Conservation (phyloP, 2,797 vertebrate species). For the Prunella strophiata region DNA sequence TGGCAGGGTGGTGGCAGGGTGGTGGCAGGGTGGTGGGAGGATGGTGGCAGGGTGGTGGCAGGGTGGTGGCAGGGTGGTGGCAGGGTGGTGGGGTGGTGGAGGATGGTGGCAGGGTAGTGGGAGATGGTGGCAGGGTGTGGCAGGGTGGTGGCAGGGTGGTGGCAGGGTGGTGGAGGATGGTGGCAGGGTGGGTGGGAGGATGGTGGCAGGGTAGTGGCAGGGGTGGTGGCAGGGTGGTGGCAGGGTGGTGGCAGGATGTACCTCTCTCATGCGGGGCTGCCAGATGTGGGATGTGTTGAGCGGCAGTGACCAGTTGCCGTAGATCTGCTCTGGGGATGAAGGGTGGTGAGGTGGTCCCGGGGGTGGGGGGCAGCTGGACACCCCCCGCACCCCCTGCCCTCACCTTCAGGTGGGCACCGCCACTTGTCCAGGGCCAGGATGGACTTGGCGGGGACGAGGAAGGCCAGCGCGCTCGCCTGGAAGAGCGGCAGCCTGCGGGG, state of each 20-base stretch:
- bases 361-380: too few relatives aligned
- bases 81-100: rapidly evolving
- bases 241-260: not conserved
- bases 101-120: rapidly evolving
- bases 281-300: conserved; percentile 91
- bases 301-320: conserved; percentile 89
- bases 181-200: not conserved
- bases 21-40: too few relatives aligned
- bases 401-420: conserved; percentile 91
- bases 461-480: conserved; percentile 94
- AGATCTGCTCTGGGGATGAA: conserved; percentile 86
- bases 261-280: conserved; percentile 95
- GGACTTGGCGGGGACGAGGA: conserved; percentile 91
- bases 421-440: conserved; percentile 92
- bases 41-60: rapidly evolving
- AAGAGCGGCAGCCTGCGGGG: conserved; percentile 89
- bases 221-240: not conserved
- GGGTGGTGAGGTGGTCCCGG: not conserved
- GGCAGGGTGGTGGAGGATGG: rapidly evolving
- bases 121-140: not conserved
- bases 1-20: not conserved
- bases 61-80: not conserved
- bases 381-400: not conserved
- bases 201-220: not conserved
- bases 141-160: rapidly evolving